Evolutionary conservation across 2,888 invertebrate species (phyloP).

Genomic region (Acanthosepion pharaonis): DNA sequence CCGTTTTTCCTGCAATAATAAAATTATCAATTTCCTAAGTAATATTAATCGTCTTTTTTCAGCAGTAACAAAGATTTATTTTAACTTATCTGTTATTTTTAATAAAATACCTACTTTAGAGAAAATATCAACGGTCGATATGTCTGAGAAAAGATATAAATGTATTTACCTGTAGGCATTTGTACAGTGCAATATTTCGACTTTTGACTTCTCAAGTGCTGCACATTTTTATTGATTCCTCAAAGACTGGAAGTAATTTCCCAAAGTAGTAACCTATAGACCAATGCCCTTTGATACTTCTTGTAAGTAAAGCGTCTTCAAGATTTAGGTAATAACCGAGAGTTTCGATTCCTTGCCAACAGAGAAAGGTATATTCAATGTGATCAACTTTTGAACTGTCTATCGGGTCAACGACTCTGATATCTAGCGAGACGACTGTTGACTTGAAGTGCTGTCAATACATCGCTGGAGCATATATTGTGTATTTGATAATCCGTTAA

Average conservation of each 20-base stretch:
- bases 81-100: neutral
- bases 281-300: neutral
- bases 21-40: too few species aligned
- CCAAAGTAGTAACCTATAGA: neutral
- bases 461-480: neutral
- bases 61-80: neutral
- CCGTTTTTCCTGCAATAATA: too few species aligned
- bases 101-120: neutral
- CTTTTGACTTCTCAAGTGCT: conserved; percentile 20
- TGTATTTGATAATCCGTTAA: neutral
- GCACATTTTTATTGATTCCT: neutral
- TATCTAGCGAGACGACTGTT: neutral
- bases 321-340: neutral
- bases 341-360: neutral
- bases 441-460: conserved; percentile 13
- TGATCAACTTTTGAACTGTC: neutral
- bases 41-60: too few species aligned
- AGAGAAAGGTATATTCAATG: neutral
- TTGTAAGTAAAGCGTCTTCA: neutral
- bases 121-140: neutral
- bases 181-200: neutral
- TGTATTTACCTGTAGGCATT: neutral
- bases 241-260: neutral
- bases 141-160: neutral
- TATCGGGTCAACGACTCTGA: neutral